Base-by-base conservation (phyloP, 1,140 invertebrate species). In the Carposina sasakii region DNA sequence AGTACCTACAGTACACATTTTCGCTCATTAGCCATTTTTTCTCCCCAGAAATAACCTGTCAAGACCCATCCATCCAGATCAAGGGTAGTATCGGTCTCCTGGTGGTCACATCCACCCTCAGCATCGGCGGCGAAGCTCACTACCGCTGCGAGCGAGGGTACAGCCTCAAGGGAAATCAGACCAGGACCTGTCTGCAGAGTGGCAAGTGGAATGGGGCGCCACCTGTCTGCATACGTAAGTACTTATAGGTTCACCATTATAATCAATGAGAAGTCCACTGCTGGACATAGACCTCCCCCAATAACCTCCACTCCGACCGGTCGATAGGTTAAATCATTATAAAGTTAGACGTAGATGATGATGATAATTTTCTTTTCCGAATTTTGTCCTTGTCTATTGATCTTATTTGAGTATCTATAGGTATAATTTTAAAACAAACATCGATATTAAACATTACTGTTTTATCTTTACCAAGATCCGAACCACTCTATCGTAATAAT, bases 141-240 rank as follows among this genome's bases (percentile, higher is more conserved):
- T 97, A 97, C 67, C 88, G 89, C 15, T 98, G 96, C 73, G 88
- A 91, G 13, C 87, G 90, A 63, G 96, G 96, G 0, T 93, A 92
- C 65, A 89, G 88, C 21, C 87, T 97, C 70, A 87, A 91, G 54
- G 96, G 95, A 20, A 94, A 96, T 58, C 87, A 89, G 30, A 92
- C 91, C 2, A 89, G 94, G 60, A 85, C 87, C n/a, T 96, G 93
- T 71, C 76, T 90, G 45, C 88, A 90, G 37, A 92, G 91, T 63
- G 95, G 95, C 30, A 87, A 88, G 9, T 98, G 96, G 96, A 91
- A 88, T 37, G 94, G 94, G 19, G 85, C 85, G 39, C 86, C 90
- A 26, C 95, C 96, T 0, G 86, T 85, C 4, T 98, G 96, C 81
- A 90, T 90, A 77, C 90, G 94, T 96, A 89, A 91, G 89, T 89